Percentiles rank a stretch among this genome's conserved stretches.
Evolutionary conservation across 2,113 vertebrate genomes (phyloP).

Genomic region (Nibea coibor): DNA sequence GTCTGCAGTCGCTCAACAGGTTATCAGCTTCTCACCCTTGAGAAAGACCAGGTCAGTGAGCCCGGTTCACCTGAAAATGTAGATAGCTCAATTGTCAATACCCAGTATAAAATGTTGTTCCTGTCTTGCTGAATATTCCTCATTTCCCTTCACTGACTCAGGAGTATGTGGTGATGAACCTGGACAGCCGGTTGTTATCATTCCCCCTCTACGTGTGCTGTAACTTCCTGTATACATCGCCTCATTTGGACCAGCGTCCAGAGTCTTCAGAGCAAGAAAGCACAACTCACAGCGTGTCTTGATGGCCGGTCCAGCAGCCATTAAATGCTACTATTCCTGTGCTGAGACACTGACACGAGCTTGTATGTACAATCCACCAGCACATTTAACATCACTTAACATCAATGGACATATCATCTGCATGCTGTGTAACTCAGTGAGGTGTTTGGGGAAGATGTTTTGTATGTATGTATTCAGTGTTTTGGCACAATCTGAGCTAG

Average conservation of each 20-base stretch:
- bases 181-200: slow-evolving; percentile 93
- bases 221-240: slow-evolving; percentile 95
- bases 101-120: background rate
- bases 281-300: slow-evolving; percentile 71
- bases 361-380: slow-evolving; percentile 47
- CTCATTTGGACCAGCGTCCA: slow-evolving; percentile 83
- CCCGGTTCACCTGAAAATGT: background rate
- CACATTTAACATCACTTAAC: slow-evolving; percentile 24
- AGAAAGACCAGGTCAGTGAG: slow-evolving; percentile 94
- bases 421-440: slow-evolving; percentile 48
- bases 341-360: slow-evolving; percentile 34
- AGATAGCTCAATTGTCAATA: background rate
- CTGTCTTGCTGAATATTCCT: background rate
- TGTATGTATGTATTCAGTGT: slow-evolving; percentile 35
- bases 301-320: slow-evolving; percentile 51
- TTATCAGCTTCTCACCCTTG: slow-evolving; percentile 93
- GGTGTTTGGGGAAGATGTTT: slow-evolving; percentile 24
- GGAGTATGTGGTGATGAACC: slow-evolving; percentile 97
- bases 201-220: slow-evolving; percentile 98
- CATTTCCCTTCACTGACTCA: slow-evolving; percentile 63
- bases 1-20: slow-evolving; percentile 93
- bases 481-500: slow-evolving; percentile 15
- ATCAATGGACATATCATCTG: slow-evolving; percentile 34
- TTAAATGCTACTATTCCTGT: slow-evolving; percentile 32
- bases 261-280: slow-evolving; percentile 72